Percentiles rank a stretch among this genome's conserved stretches.
phyloP scores from a whole-genome alignment of 2,797 vertebrate genomes.

The Eleutherodactylus coqui region DNA sequence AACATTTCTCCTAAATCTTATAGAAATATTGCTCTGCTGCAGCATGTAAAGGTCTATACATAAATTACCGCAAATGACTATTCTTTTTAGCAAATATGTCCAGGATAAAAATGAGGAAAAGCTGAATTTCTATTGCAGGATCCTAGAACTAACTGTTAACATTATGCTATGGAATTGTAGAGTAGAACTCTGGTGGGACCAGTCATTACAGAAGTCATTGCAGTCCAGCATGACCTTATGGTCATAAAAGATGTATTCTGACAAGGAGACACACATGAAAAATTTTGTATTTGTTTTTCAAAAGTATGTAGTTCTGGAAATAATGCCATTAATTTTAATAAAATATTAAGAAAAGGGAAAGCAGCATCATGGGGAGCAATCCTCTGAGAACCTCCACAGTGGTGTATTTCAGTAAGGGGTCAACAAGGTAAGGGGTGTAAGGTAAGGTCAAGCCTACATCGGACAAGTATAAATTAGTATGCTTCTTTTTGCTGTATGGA shows the following conservation, averaged over 20 bases:
- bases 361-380: neutral
- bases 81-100: constrained; percentile 33
- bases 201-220: neutral
- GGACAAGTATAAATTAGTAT: too few relatives aligned
- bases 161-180: constrained; percentile 15
- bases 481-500: too few relatives aligned
- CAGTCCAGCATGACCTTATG: constrained; percentile 1
- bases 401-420: neutral
- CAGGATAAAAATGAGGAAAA: constrained; percentile 9
- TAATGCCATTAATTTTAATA: constrained; percentile 11
- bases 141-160: constrained; percentile 30
- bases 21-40: constrained; percentile 16
- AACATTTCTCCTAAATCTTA: constrained; percentile 46
- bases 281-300: constrained; percentile 6
- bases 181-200: too few relatives aligned
- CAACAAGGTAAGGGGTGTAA: neutral
- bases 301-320: constrained; percentile 18
- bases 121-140: constrained; percentile 34
- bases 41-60: constrained; percentile 28
- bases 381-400: neutral
- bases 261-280: constrained; percentile 21
- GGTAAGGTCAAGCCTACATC: too few relatives aligned
- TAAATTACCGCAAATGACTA: constrained; percentile 44
- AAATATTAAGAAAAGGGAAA: neutral
- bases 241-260: constrained; percentile 27